These are phyloP conservation scores for Cuculus canorus DNA, from an alignment of 2,797 vertebrate species.

Conservation along the genomic window DNA sequence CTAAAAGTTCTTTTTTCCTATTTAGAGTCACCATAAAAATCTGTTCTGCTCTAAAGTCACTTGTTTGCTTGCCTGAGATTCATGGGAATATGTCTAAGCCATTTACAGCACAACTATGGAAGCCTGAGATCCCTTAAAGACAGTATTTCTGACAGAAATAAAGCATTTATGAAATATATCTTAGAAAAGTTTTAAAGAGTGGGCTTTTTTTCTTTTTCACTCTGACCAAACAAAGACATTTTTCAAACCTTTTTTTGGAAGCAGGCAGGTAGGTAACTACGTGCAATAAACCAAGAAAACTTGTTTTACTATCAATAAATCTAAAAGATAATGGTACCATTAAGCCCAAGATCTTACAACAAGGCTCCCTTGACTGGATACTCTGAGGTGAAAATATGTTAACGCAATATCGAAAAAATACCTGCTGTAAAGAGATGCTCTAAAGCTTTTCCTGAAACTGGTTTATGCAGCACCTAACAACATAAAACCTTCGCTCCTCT, in stretches of 20 bases:
- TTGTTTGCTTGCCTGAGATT: neutral
- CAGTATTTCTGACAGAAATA: neutral
- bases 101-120: neutral
- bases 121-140: neutral
- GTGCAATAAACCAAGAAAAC: neutral
- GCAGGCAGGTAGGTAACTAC: neutral
- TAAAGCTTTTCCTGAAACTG: neutral
- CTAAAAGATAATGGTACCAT: neutral
- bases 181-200: no score
- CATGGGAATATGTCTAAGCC: neutral
- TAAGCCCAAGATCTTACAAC: neutral
- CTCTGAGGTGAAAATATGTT: accelerated
- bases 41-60: neutral
- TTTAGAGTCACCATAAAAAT: neutral
- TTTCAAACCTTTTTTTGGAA: neutral
- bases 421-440: accelerated
- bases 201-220: neutral
- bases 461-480: neutral
- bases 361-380: neutral
- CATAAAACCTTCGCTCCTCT: neutral
- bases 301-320: neutral
- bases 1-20: neutral
- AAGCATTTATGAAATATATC: neutral
- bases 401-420: accelerated
- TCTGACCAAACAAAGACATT: neutral